Evolutionary conservation across 2,888 invertebrate species (phyloP), one percentile per base, ranked within the genome.

Genomic region (Epicampocera succincta): DNA sequence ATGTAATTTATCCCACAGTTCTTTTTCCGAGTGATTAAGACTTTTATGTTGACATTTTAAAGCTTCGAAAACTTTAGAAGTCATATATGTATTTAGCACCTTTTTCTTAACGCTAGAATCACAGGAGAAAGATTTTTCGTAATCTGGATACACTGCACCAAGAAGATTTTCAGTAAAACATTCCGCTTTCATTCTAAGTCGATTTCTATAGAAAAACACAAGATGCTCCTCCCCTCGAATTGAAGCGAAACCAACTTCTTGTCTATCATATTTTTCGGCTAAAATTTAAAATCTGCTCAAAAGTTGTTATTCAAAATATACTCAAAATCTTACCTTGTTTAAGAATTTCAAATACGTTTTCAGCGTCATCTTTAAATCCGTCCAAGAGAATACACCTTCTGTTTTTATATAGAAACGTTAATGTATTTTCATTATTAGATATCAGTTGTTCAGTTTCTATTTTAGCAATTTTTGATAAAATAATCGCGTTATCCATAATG

Each of bases 21-120:
- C 25, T 21, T 38, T 46, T 38, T n/a, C 8, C 2, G 33, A 40
- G 17, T 46, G 25, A 25, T 38, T 2, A 12, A 50, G 12, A 61
- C 48, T 1, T 50, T 29, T 3, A 71, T 88, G 88, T 9, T 85
- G 81, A 3, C 77, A n/a, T 38, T 88, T 86, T 0, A 88, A 84
- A 1, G 85, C 85, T 73, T 89, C 85, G 61, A 87, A 90, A 0
- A 90, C 82, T 15, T 86, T 86, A 0, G 87, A 87, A 0, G 89
- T 88, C 3, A 88, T 86, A 84, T 89, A 89, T n/a, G 85, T 86
- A 63, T 89, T 88, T 2, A 87, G 84, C 0, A 85, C 84, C 2
- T 85, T 84, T 19, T 85, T 84, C n/a, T 69, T 25, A 38, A 11
- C 25, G 0, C 25, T 1, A 9, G 29, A 11, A 0, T 12, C 11